These are phyloP conservation scores for Drosophila anomalata DNA, from an alignment of 2,888 invertebrate species.

Conservation along the genomic window DNA sequence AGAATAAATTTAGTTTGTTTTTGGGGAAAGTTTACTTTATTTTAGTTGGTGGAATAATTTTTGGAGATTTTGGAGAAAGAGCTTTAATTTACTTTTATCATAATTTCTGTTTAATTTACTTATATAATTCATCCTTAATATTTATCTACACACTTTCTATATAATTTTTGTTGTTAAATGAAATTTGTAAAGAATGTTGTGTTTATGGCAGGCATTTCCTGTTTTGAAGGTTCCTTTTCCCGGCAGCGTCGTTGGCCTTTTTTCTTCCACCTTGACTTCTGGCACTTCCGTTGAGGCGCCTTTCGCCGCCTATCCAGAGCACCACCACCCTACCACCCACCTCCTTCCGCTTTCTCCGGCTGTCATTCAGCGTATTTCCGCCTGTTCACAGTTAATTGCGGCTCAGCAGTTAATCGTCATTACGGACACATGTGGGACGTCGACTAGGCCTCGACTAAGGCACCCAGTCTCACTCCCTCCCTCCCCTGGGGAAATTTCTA, in stretches of 20 bases:
- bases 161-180: not conserved
- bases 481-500: slow-evolving; percentile 1
- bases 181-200: not conserved
- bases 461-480: not conserved
- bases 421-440: slow-evolving; percentile 55
- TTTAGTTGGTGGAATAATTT: not conserved
- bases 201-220: slow-evolving; percentile 11
- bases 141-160: not conserved
- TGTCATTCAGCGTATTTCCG: slow-evolving; percentile 60
- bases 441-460: slow-evolving; percentile 4
- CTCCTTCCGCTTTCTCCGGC: slow-evolving; percentile 27
- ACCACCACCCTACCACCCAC: not conserved
- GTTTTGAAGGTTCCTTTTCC: not conserved
- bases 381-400: slow-evolving; percentile 73
- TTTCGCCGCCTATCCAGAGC: not conserved
- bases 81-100: not conserved
- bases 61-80: no score
- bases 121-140: not conserved
- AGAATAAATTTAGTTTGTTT: not conserved
- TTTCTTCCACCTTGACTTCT: slow-evolving; percentile 11
- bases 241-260: slow-evolving; percentile 2
- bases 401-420: slow-evolving; percentile 73
- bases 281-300: slow-evolving; percentile 21
- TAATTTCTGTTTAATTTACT: not conserved
- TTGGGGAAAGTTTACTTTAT: not conserved